Evolutionary conservation across 2,888 invertebrate genomes (phyloP), one percentile per base, ranked within the genome.

Genomic region (Drosophila planitibia): DNA sequence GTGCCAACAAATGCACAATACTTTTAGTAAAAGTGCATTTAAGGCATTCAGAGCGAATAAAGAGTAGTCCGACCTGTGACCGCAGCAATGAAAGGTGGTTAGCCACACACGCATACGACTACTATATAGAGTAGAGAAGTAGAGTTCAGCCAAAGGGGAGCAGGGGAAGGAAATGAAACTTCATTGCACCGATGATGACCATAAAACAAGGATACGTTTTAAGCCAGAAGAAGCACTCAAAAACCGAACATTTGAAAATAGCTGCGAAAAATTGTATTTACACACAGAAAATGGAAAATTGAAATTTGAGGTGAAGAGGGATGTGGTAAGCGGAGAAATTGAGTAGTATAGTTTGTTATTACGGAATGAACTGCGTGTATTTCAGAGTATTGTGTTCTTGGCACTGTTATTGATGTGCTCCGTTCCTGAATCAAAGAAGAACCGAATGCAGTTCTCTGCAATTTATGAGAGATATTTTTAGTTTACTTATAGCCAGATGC

Each of bases 31-130:
- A 55, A 70, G 74, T 74, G 65, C 72, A 72, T 41, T 53, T 54
- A 37, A 33, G 37, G 32, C 60, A 33, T 35, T 25, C 60, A 28
- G 33, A 62, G 35, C 52, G 54, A 22, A 55, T 58, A 59, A 70
- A 69, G 68, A 72, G 65, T 65, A 67, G 59, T 63, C 39, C 62
- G 51, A 74, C 60, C 68, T 70, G 61, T 60, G 70, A 83, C 83
- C 83, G 57, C 83, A 84, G 81, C 86, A 75, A 70, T 84, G 83
- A 84, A 86, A 83, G 79, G 61, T 79, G 83, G 83, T 81, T 74
- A 70, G 65, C 83, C 83, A 74, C 83, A 70, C 57, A 79, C 60
- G 37, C 65, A 72, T 57, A 58, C 41, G 41, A 53, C 41, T 60
- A 33, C 28, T 28, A 9, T 32, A 37, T 2, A 14, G 22, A 33